Evolutionary conservation across 2,888 invertebrate species (phyloP).

Genomic region (Lucinisca nassula): DNA sequence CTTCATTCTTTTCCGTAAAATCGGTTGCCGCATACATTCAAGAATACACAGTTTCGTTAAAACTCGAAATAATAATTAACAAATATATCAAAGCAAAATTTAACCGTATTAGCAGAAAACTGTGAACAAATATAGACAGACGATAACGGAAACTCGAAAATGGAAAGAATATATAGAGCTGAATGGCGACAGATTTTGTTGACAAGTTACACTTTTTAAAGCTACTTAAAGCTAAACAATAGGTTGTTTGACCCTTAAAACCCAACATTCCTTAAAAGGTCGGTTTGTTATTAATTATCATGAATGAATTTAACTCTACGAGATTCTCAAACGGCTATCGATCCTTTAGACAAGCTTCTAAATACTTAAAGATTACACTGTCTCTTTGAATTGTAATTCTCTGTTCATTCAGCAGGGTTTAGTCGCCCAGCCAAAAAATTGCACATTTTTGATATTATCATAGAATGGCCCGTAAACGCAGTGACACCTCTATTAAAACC

Average conservation of each 20-base stretch:
- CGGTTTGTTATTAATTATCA: slow-evolving; percentile 3
- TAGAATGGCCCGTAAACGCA: background rate
- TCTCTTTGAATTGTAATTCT: background rate
- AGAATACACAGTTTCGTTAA: background rate
- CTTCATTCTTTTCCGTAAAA: background rate
- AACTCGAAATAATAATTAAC: background rate
- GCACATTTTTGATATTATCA: background rate
- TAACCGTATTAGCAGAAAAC: background rate
- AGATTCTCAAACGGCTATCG: background rate
- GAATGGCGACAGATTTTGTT: too few species aligned
- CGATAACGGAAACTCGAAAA: background rate
- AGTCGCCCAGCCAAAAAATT: background rate
- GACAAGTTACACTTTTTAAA: too few species aligned
- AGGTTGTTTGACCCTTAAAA: background rate
- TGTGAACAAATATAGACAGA: background rate
- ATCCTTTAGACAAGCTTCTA: background rate
- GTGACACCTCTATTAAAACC: background rate
- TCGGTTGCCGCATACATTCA: background rate
- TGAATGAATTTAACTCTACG: slow-evolving; percentile 6
- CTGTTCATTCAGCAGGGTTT: background rate
- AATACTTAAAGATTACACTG: slow-evolving; percentile 1
- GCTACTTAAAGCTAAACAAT: background rate
- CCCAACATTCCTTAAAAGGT: background rate
- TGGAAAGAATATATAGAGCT: too few species aligned
- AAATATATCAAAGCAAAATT: background rate